Evolutionary conservation across 2,113 vertebrate genomes (phyloP), one percentile per base, ranked within the genome.

Genomic region (Sceloporus undulatus): DNA sequence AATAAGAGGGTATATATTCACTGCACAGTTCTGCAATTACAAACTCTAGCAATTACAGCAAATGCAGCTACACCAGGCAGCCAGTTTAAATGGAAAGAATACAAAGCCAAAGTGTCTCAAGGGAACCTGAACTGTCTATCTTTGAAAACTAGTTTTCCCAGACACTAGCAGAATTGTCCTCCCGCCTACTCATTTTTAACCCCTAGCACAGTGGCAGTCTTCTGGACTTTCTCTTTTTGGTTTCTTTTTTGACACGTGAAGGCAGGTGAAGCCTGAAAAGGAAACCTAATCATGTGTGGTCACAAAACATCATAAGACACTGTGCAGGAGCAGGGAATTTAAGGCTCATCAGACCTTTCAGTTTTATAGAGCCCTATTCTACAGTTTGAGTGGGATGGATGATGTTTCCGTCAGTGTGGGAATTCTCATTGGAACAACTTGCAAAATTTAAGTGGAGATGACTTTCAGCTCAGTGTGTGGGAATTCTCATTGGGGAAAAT

Each of bases 41-140:
- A 56, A 88, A 84, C 87, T 88, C 23, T 84, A 84, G 81, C 87
- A 84, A 84, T 88, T 88, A 88, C n/a, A 29, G 87, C 87, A 82
- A 83, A 83, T 66, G 9, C 81, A 84, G 87, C 74, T 70, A 40
- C 65, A 84, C 81, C 74, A 84, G 81, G 23, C 74, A 84, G 84
- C 62, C 42, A 29, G 87, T 84, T 84, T 84, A 88, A 65, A 84
- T n/a, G 48, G 87, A 29, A 14, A 40, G 34, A 83, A 83, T 77
- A 84, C 81, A 84, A 78, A 84, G 48, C 74, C 81, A 59, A 34
- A 84, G 74, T 88, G 42, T 88, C 87, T 68, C 87, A 40, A 70
- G 87, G 81, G 74, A 78, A 56, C 13, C 5, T 78, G 81, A 84
- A 29, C 48, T 19, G 73, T n/a, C 81, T 56, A 54, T 79, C 65